Base-by-base conservation (phyloP, 30 jellyfish, hydroid and myxozoan genomes). In the Phacellophora camtschatica region DNA sequence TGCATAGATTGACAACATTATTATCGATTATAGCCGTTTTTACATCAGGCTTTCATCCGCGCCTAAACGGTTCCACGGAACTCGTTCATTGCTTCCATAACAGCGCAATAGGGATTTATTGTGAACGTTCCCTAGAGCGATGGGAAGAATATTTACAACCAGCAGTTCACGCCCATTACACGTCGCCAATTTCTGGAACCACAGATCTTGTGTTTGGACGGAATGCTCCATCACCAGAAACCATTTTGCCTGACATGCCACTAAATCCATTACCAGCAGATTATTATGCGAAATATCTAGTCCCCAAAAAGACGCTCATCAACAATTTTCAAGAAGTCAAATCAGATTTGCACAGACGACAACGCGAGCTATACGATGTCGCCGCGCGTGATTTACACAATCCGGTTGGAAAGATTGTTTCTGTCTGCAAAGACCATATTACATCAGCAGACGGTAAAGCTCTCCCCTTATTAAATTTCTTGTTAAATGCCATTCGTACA, bases 61-160 rank as follows among this genome's bases (percentile, higher is more conserved):
- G 88, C 80, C 25, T 76, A 2, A 58, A 76, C 29, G 88, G 79
- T 28, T 54, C 88, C n/a, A 76, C 88, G 1, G 88, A 76, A 41
- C 78, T 70, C 51, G 80, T 76, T 4, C 88, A 76, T 37, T 68
- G 81, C 15, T 76, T 76, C 19, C 67, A 29, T 4, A 55, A 76
- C 71, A 45, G 70, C 55, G 78, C 88, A 16, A 76, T 76, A 12
- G 80, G 74, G 11, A 76, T 70, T 4, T 70, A 20, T 70, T 70
- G 84, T 15, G 72, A 70, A 48, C 46, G 11, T 1, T 11, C 43
- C 25, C 80, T 55, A 30, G 79, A 19, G 4, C 53, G 58, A 12
- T 57, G 88, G 88, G 79, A 76, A 57, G 69, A 43, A 18, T 35
- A 5, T 36, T 22, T 76, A 32, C 88, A 56, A 45, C 88, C 88